phyloP scores from a whole-genome alignment of 2,888 invertebrate genomes.

The Eupithecia insigniata region DNA sequence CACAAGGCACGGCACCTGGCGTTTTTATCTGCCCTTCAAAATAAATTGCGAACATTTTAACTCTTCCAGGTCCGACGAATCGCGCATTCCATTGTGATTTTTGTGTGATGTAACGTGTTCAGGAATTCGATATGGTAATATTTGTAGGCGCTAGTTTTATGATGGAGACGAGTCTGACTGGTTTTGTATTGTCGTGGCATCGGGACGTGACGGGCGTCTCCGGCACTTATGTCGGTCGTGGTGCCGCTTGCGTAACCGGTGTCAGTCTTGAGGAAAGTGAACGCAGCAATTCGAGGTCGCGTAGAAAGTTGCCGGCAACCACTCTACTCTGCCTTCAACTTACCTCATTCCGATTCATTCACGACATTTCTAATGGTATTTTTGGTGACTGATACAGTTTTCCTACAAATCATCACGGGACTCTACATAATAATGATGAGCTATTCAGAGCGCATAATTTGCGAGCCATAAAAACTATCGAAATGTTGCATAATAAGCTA shows the following conservation, averaged over 20 bases:
- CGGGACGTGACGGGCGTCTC: conserved; percentile 47
- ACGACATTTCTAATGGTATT: conserved; percentile 38
- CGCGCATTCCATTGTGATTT: conserved; percentile 41
- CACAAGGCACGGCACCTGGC: conserved; percentile 81
- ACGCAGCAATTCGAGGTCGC: conserved; percentile 83
- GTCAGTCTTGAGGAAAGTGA: conserved; percentile 82
- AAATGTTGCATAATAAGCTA: conserved; percentile 80
- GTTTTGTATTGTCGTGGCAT: conserved; percentile 51
- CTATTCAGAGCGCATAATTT: conserved; percentile 55
- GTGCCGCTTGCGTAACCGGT: conserved; percentile 80
- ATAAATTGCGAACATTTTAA: conserved; percentile 78
- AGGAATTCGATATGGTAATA: conserved; percentile 53
- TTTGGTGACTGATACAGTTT: conserved; percentile 46
- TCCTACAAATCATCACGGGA: conserved; percentile 53
- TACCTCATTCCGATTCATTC: conserved; percentile 52
- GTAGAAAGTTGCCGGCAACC: conserved; percentile 78
- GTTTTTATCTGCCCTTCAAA: conserved; percentile 80
- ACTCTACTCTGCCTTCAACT: conserved; percentile 57
- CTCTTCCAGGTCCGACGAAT: conserved; percentile 54
- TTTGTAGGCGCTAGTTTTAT: conserved; percentile 53
- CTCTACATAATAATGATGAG: conserved; percentile 50
- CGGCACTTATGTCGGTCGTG: conserved; percentile 74
- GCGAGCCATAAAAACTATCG: conserved; percentile 59
- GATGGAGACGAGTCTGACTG: conserved; percentile 50
- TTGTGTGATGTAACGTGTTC: conserved; percentile 60